phyloP scores from a whole-genome alignment of 2,113 vertebrate genomes.

The Serilophus lunatus region DNA sequence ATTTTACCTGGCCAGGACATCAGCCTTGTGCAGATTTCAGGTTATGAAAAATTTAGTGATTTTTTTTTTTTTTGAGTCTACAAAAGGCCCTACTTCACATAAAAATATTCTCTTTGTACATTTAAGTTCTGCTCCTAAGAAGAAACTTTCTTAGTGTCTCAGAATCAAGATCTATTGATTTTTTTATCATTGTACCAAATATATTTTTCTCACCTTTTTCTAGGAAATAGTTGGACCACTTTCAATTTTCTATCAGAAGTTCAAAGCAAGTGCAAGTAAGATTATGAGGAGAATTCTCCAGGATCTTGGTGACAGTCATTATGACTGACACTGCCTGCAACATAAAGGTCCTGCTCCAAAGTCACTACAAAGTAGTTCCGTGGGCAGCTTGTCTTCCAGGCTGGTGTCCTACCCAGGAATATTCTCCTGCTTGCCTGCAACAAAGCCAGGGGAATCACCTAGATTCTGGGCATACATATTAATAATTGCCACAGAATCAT shows the following conservation, averaged over 20 bases:
- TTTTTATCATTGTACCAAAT: neutral
- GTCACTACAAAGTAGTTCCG: neutral
- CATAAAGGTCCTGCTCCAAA: neutral
- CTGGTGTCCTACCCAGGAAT: neutral
- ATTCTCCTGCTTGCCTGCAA: neutral
- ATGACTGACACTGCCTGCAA: neutral
- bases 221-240: neutral
- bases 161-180: neutral
- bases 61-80: neutral
- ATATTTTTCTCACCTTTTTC: neutral
- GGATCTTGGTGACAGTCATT: neutral
- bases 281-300: neutral
- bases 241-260: neutral
- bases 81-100: neutral
- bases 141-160: neutral
- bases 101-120: neutral
- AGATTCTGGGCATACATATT: neutral
- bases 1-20: neutral
- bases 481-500: neutral
- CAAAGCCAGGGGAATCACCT: neutral
- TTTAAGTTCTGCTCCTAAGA: neutral
- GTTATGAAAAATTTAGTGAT: neutral
- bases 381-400: neutral
- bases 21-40: neutral
- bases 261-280: neutral